Evolutionary conservation across 2,113 vertebrate species (phyloP).

Genomic region (Climacteris rufus): DNA sequence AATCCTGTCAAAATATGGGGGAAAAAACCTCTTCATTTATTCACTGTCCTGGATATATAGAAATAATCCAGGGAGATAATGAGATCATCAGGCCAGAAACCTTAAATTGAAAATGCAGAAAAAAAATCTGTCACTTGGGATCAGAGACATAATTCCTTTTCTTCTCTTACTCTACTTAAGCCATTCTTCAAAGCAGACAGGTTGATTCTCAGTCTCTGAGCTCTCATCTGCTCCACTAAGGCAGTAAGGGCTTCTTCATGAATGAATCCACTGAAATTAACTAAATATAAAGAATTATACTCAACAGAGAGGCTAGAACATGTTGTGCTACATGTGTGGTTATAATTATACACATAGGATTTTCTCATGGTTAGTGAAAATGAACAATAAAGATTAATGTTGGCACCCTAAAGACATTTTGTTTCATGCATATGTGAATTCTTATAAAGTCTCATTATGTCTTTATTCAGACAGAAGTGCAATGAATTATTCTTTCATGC

Average conservation of each 20-base stretch:
- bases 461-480: not conserved
- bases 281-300: not conserved
- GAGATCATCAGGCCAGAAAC: not conserved
- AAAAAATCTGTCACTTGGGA: not conserved
- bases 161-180: not conserved
- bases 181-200: not conserved
- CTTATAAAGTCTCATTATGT: not conserved
- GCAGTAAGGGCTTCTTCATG: not conserved
- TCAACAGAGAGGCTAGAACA: not conserved
- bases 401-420: not conserved
- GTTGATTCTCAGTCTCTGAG: not conserved
- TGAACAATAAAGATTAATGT: not conserved
- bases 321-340: not conserved
- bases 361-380: not conserved
- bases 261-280: not conserved
- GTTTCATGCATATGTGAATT: not conserved
- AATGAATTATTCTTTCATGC: not conserved
- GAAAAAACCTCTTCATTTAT: accelerated
- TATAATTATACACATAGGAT: not conserved
- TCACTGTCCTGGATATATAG: not conserved
- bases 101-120: not conserved
- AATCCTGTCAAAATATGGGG: not conserved
- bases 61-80: not conserved
- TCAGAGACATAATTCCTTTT: not conserved
- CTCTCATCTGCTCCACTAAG: not conserved